phyloP scores from a whole-genome alignment of 2,113 vertebrate species.

The Chiloscyllium plagiosum region DNA sequence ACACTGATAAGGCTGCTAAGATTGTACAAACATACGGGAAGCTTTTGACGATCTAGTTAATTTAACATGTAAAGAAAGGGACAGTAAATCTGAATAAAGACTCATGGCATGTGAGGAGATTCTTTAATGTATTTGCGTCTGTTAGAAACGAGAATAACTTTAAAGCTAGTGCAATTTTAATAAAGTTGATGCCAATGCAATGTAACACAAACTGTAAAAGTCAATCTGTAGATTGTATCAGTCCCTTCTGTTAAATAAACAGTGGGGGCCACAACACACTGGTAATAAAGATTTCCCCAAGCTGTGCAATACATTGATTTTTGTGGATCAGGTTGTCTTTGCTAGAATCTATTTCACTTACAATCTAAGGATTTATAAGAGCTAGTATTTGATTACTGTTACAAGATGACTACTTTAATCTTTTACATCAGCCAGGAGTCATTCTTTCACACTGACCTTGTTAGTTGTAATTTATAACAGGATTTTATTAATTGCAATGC shows the following conservation, averaged over 20 bases:
- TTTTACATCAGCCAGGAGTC: neutral
- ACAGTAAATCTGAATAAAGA: neutral
- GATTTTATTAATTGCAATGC: neutral
- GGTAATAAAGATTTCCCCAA: conserved; percentile 16
- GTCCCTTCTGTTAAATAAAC: neutral
- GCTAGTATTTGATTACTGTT: neutral
- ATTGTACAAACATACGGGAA: neutral
- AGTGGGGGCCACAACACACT: neutral
- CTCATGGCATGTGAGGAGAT: neutral
- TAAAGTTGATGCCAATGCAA: neutral
- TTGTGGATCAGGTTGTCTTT: neutral
- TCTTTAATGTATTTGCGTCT: neutral
- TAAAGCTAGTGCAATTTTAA: conserved; percentile 12
- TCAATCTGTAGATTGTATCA: neutral
- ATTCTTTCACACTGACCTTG: too few species aligned
- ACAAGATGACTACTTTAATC: neutral
- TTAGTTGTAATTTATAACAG: neutral
- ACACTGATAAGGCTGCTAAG: neutral
- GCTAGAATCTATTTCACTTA: neutral
- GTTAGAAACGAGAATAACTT: neutral
- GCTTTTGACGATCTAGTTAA: neutral
- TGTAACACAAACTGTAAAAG: neutral
- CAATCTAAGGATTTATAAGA: conserved; percentile 3
- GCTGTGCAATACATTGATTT: conserved; percentile 13
- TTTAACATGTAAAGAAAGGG: neutral